Conservation (phyloP, 2,113 vertebrate genomes). For the Sardina pilchardus region DNA sequence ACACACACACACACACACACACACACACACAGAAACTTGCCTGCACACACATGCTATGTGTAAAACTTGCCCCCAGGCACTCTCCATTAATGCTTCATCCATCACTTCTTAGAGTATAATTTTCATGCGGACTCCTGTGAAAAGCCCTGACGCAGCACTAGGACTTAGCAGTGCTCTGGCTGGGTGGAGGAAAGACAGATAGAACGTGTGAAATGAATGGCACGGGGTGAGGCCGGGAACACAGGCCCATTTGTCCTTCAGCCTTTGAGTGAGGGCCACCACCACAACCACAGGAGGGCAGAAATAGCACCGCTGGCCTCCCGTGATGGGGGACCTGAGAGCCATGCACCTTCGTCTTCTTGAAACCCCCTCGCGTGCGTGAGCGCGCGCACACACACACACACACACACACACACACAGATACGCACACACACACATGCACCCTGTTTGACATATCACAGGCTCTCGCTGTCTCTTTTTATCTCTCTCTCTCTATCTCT, state of each 20-base stretch:
- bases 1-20: slow-evolving; percentile 28
- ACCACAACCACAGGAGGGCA: background rate
- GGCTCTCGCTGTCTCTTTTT: too few relatives aligned
- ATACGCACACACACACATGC: background rate
- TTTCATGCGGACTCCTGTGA: background rate
- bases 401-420: background rate
- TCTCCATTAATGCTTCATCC: slow-evolving; percentile 6
- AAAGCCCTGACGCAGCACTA: background rate
- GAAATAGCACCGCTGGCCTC: background rate
- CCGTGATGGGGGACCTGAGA: background rate
- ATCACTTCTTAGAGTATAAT: background rate
- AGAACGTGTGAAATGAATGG: background rate
- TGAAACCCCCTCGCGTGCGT: background rate
- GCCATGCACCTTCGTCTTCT: background rate
- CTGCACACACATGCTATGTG: background rate
- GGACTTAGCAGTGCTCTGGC: background rate
- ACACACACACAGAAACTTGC: background rate
- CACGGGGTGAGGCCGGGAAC: background rate
- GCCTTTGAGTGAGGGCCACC: slow-evolving; percentile 1
- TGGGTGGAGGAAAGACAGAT: background rate
- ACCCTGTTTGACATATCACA: background rate
- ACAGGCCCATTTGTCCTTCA: background rate
- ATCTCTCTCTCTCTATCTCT: too few relatives aligned
- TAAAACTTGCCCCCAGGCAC: background rate
- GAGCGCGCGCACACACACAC: too few relatives aligned